Evolutionary conservation across 1,140 invertebrate genomes (phyloP), one percentile per base, ranked within the genome.

Genomic region (Physella acuta): DNA sequence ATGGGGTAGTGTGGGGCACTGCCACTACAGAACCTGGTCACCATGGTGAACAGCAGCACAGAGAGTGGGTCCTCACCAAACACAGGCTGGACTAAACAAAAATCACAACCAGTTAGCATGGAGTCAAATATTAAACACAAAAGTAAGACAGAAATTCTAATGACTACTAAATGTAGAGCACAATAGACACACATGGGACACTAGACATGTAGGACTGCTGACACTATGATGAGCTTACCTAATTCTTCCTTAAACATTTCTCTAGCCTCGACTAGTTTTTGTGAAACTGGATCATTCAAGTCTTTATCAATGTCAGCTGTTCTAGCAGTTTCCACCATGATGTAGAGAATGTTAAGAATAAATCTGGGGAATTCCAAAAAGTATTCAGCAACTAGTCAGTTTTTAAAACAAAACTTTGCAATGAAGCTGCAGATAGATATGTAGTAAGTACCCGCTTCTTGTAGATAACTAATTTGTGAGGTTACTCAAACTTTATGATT

Each of bases 1-100:
- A 98, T 97, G 20, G 96, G 96, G 87, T 97, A 98, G 87, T 97
- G 94, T 55, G 95, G 93, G 16, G 94, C 92, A 51, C 91, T 90
- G 0, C 95, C 95, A 79, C 93, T 94, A 85, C 95, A 98, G 81
- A 98, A 95, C 74, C 91, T 89, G 26, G 94, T 96, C 8, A 98
- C 93, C 95, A 98, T 85, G 72, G 91, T 90, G 56, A 98, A 88
- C 67, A 99, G 86, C 79, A 95, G 94, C 2, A 97, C 90, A 17
- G 92, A 90, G 17, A 98, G 84, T 60, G 95, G 84, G 81, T 97
- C 94, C 78, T 95, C 94, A 14, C 78, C 83, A 61, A 77, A 69
- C 37, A 74, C 67, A 26, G 80, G 77, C 26, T 73, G 75, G 64
- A 72, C 78, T 79, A 71, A 58, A 71, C 5, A 24, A 55, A 55